Evolutionary conservation across 2,888 invertebrate species (phyloP).

Genomic region (Galeopsomyia nigrocyanea): DNA sequence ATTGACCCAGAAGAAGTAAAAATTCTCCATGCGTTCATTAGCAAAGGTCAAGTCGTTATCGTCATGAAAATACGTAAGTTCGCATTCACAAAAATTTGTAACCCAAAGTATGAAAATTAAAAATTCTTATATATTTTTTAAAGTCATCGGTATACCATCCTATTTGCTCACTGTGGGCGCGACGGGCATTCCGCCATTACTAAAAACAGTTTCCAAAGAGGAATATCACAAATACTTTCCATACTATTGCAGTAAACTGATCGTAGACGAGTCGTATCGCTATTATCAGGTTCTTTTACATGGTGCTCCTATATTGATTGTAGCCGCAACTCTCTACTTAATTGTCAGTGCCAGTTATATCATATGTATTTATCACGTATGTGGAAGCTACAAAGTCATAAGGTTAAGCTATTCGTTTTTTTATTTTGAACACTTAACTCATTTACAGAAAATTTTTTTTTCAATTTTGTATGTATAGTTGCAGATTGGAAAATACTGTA

Average conservation of each 20-base stretch:
- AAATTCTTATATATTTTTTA: neutral
- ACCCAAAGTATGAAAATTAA: neutral
- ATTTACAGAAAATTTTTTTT: neutral
- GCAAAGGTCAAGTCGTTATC: too few species aligned
- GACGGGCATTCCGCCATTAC: neutral
- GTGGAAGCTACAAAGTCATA: neutral
- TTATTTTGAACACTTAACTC: neutral
- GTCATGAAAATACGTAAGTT: neutral
- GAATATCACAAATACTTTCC: neutral
- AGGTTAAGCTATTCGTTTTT: neutral
- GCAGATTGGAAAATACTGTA: neutral
- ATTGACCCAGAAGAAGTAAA: too few species aligned
- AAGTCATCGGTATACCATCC: neutral
- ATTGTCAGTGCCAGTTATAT: neutral
- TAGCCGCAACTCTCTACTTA: neutral
- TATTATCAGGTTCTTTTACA: slow-evolving; percentile 4
- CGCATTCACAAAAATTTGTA: neutral
- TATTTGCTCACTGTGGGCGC: neutral
- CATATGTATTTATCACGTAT: neutral
- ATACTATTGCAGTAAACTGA: neutral
- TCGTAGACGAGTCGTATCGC: neutral
- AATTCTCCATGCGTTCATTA: too few species aligned
- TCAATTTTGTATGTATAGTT: neutral
- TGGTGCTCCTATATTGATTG: neutral
- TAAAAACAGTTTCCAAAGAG: neutral